phyloP scores from a whole-genome alignment of 1,140 invertebrate species.

The Uloborus diversus region DNA sequence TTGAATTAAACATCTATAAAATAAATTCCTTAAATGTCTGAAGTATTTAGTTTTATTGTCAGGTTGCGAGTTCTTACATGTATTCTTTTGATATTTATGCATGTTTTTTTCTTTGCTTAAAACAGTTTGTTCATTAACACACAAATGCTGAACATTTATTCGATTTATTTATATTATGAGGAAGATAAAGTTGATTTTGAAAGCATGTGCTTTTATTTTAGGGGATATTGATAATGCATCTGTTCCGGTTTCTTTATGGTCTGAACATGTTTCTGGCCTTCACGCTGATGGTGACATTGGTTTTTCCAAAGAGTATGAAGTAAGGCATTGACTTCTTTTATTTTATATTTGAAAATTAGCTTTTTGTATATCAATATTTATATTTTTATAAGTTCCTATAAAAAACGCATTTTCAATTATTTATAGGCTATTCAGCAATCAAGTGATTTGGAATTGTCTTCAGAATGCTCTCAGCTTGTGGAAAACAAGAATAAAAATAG shows the following conservation, averaged over 20 bases:
- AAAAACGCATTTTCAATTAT: conserved; percentile 9
- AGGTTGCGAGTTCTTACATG: no score
- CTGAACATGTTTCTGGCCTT: conserved; percentile 80
- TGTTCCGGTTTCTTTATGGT: conserved; percentile 78
- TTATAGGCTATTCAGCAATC: conserved; percentile 64
- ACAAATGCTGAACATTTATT: no score
- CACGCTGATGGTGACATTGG: conserved; percentile 89
- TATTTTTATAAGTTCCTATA: no score
- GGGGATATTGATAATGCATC: conserved; percentile 65
- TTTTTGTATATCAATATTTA: no score
- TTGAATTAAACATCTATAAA: no score
- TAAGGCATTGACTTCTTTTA: conserved; percentile 60
- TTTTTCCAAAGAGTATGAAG: conserved; percentile 90
- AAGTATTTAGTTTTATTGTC: no score
- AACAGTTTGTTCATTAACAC: no score
- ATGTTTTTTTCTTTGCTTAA: no score
- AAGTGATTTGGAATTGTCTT: conserved; percentile 69
- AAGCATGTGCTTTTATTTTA: not conserved
- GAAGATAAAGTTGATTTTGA: no score
- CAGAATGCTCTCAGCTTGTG: conserved; percentile 85
- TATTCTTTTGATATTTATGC: no score
- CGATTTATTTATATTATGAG: no score
- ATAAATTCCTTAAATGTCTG: no score
- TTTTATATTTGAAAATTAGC: not conserved
- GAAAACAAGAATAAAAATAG: conserved; percentile 95